Conservation (phyloP, 2,797 vertebrate species). For the Siniperca scherzeri region DNA sequence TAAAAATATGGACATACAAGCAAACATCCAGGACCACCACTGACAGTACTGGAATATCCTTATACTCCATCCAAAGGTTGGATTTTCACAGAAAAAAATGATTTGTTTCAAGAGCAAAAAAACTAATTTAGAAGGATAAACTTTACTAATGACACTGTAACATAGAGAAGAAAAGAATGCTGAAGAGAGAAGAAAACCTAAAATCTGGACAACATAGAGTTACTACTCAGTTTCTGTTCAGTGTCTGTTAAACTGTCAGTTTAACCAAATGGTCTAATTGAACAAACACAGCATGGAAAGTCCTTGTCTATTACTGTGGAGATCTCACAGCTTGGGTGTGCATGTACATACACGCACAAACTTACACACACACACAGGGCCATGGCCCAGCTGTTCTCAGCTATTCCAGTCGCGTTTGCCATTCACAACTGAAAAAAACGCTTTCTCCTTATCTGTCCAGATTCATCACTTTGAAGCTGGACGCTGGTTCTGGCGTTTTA, state of each 20-base stretch:
- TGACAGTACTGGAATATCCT: no score
- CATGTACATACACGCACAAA: background rate
- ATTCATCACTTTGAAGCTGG: conserved; percentile 26
- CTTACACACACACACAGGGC: background rate
- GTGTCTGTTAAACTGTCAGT: conserved; percentile 4
- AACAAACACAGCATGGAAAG: conserved; percentile 49
- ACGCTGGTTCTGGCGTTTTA: conserved; percentile 8
- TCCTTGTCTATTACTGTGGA: conserved; percentile 37
- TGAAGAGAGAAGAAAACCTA: background rate
- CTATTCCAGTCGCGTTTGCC: conserved; percentile 49
- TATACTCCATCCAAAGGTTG: no score
- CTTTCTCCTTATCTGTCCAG: conserved; percentile 40
- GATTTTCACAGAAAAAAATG: no score
- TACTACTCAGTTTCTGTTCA: background rate
- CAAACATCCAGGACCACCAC: no score
- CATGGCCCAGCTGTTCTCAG: background rate
- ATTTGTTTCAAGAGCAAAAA: no score
- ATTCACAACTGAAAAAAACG: conserved; percentile 19
- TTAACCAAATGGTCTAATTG: conserved; percentile 1
- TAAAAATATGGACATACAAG: no score
- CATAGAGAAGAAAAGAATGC: background rate
- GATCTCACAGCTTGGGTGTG: conserved; percentile 18
- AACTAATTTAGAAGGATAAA: no score
- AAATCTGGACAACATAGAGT: background rate
- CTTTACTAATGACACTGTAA: background rate